Percentiles rank a stretch among this genome's conserved stretches.
Evolutionary conservation across 2,888 invertebrate species (phyloP).

Genomic region (Desoria tigrina): DNA sequence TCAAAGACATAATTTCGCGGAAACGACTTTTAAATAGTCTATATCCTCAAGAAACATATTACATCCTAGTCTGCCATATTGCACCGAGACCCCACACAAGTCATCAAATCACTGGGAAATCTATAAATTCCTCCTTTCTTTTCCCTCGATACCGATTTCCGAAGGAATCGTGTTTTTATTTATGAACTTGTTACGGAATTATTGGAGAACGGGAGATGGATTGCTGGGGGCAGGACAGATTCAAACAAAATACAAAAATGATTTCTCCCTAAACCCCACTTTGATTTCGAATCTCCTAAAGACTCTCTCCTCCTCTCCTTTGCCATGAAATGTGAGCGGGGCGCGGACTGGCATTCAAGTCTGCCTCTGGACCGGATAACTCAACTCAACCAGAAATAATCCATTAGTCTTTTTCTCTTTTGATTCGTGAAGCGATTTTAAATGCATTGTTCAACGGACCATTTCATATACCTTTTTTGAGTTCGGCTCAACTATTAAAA

Average conservation of each 20-base stretch:
- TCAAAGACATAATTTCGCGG: no score
- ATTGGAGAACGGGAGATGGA: not conserved
- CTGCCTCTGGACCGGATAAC: constrained; percentile 24
- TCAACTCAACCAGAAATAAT: constrained; percentile 28
- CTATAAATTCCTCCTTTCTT: no score
- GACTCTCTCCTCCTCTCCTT: not conserved
- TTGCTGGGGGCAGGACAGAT: constrained; percentile 2
- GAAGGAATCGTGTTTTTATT: no score
- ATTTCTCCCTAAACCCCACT: not conserved
- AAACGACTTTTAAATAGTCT: no score
- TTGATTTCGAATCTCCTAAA: not conserved
- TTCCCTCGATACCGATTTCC: no score
- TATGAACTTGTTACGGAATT: no score
- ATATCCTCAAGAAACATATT: no score
- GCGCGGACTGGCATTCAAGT: not conserved
- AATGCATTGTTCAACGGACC: constrained; percentile 42
- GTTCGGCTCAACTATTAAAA: not conserved
- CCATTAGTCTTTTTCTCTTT: constrained; percentile 32
- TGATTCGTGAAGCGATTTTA: constrained; percentile 49
- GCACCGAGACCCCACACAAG: no score
- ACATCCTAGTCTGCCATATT: no score
- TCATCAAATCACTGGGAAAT: no score
- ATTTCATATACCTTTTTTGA: constrained; percentile 16
- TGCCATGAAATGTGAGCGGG: not conserved
- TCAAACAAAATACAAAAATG: not conserved